Base-by-base conservation (phyloP, 1,140 invertebrate genomes). In the Drosophila santomea region DNA sequence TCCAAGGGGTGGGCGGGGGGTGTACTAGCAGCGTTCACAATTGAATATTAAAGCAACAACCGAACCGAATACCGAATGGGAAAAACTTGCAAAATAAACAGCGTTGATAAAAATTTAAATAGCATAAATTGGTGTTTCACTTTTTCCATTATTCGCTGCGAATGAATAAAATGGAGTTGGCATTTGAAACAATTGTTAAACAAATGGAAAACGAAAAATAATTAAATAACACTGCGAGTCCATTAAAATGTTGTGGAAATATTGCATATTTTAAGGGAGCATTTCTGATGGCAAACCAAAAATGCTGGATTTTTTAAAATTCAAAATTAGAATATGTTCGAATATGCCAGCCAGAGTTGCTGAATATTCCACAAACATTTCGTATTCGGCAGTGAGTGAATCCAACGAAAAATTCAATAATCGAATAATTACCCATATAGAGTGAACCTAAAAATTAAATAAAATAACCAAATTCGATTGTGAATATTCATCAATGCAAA, bases 401-500 rank as follows among this genome's bases (percentile, higher is more conserved):
- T 1, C 28, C 32, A 32, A 10, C 32, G 7, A 32, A 32, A 32
- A 32, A 32, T 32, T 10, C 32, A 67, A 67, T 67, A 64, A 64
- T 5, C 28, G 44, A 48, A 66, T 66, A 66, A 39, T 67, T 66
- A 48, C 25, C 2, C 39, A 35, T 15, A 11, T 11, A 1, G 10
- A n/a, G 3, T 39, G 17, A 23, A 2, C 11, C 25, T 5, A 14
- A 25, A 62, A 50, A 39, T 62, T 12, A 23, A 45, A 41, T 23
- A 41, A 62, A 35, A 36, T 14, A 35, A 15, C 25, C 20, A 56
- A 68, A 57, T 48, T 25, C n/a, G n/a, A 41, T 35, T 14, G 4
- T 28, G 66, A 69, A 69, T 72, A 72, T 71, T 72, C 43, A 71
- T 72, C 52, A 58, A 71, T 50, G 52, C 25, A 71, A 71, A 69